Conservation (phyloP, 2,888 invertebrate species). For the Palloptera scutellata region DNA sequence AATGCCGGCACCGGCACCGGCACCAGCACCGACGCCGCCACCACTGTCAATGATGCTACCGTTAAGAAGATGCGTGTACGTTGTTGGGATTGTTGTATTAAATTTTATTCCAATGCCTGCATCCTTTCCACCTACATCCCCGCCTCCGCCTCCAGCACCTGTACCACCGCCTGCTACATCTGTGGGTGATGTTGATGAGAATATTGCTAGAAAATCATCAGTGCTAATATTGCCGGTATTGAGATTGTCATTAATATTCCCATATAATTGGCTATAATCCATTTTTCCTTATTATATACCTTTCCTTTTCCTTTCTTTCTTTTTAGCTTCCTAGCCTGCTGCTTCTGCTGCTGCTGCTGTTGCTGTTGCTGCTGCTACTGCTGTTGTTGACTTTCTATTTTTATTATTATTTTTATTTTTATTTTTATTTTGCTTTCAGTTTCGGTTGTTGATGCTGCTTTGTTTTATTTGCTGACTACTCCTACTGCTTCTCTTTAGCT, state of each 20-base stretch:
- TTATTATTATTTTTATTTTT: background rate
- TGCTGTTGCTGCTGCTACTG: conserved; percentile 14
- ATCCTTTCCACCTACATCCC: background rate
- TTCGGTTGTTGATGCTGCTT: background rate
- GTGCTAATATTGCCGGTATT: conserved; percentile 64
- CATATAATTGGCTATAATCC: conserved; percentile 57
- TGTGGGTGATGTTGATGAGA: conserved; percentile 51
- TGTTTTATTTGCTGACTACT: background rate
- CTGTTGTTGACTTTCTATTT: background rate
- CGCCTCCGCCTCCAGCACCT: conserved; percentile 29
- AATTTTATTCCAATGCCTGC: too few species aligned
- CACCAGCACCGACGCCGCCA: too few species aligned
- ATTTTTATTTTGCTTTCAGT: background rate
- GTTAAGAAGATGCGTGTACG: conserved; percentile 24
- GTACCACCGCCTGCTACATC: conserved; percentile 35
- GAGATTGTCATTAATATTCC: conserved; percentile 48
- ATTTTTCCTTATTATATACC: conserved; percentile 39
- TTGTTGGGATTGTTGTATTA: conserved; percentile 15
- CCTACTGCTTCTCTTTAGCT: background rate
- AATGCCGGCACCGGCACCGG: conserved; percentile 3
- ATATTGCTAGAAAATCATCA: conserved; percentile 63
- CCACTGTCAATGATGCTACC: conserved; percentile 9
- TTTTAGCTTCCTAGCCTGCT: background rate
- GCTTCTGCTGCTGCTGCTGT: conserved; percentile 5
- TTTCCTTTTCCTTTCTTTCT: conserved; percentile 7